Conservation (phyloP, 2,797 vertebrate species). For the Novumbra hubbsi region DNA sequence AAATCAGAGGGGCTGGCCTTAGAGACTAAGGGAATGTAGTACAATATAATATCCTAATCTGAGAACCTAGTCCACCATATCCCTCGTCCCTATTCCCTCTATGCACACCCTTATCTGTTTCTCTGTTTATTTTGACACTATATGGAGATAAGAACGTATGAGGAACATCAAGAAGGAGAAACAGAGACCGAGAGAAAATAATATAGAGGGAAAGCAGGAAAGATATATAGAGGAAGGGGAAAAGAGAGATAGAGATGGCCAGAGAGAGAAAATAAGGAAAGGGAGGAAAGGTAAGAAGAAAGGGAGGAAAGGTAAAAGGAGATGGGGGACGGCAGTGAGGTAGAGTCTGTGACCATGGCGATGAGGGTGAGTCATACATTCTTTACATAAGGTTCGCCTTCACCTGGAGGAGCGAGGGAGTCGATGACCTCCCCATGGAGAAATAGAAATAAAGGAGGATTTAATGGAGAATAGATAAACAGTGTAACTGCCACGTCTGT, state of each 20-base stretch:
- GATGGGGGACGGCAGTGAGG: background rate
- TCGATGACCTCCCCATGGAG: slow-evolving; percentile 2
- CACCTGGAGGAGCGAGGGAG: background rate
- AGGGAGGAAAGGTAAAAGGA: background rate
- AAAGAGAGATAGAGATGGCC: background rate
- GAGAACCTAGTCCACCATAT: background rate
- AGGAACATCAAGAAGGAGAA: background rate
- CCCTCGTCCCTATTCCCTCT: background rate
- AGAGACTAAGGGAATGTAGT: background rate
- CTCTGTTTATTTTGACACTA: background rate
- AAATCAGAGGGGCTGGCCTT: background rate
- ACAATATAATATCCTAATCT: background rate
- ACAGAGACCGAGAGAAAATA: background rate
- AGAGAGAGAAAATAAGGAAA: background rate
- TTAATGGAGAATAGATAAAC: background rate
- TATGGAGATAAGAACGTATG: background rate
- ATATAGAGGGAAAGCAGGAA: background rate
- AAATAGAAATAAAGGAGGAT: background rate
- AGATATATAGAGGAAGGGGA: background rate
- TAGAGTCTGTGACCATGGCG: slow-evolving; percentile 6
- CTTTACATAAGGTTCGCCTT: background rate
- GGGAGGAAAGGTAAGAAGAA: background rate
- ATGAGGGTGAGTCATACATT: background rate
- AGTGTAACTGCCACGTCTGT: slow-evolving; percentile 1
- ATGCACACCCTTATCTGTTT: background rate